A percentile compares a stretch with the other conserved stretches of the same genome.
These are phyloP conservation scores for Champsocephalus esox DNA, from an alignment of 2,797 vertebrate genomes.

Conservation along the genomic window DNA sequence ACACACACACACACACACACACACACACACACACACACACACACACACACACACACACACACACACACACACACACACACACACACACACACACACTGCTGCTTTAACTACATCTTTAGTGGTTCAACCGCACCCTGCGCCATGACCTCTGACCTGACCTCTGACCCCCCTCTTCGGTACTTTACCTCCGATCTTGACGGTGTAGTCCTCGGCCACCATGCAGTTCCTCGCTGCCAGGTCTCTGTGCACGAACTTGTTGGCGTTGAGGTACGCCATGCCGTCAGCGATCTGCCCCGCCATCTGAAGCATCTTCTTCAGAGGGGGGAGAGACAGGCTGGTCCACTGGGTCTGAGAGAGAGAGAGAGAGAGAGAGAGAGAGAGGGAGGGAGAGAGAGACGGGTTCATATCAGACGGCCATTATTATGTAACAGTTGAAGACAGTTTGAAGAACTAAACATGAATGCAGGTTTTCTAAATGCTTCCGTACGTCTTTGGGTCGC, in stretches of 20 bases:
- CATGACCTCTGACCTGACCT: background rate
- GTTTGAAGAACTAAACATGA: no score
- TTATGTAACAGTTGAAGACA: no score
- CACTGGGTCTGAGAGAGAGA: conserved; percentile 82
- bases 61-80: no score
- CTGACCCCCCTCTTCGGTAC: background rate
- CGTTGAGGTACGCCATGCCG: conserved; percentile 98
- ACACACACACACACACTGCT: no score
- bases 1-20: no score
- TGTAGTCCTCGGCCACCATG: conserved; percentile 98
- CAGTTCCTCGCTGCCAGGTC: conserved; percentile 98
- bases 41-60: no score
- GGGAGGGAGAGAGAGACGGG: no score
- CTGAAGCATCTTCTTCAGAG: conserved; percentile 98
- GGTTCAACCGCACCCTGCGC: no score
- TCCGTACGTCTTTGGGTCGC: conserved; percentile 91
- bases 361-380: no score
- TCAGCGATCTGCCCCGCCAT: conserved; percentile 99
- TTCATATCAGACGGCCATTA: no score
- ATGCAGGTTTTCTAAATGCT: background rate
- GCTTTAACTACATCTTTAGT: no score
- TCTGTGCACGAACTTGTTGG: conserved; percentile 99
- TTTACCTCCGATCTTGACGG: conserved; percentile 97
- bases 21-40: no score
- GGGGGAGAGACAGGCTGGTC: conserved; percentile 89